These are phyloP conservation scores for Caerostris darwini DNA, from an alignment of 1,140 invertebrate genomes.

Conservation along the genomic window DNA sequence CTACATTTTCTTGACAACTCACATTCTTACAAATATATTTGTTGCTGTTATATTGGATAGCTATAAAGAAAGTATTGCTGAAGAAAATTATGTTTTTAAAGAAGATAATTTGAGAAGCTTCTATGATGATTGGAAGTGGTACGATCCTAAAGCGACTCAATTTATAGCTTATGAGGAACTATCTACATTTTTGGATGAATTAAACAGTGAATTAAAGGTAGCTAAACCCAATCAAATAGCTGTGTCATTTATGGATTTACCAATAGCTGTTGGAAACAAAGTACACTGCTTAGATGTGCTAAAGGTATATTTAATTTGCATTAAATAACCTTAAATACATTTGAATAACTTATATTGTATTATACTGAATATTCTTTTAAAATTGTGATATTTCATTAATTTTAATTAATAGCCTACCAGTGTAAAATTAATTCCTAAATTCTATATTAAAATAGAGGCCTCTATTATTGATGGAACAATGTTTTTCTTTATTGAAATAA, in stretches of 20 bases:
- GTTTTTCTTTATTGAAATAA: no score
- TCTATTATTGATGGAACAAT: no score
- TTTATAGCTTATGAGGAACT: conserved; percentile 96
- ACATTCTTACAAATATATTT: conserved; percentile 99
- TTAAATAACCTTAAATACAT: neutral
- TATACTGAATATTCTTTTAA: neutral
- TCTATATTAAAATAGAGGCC: no score
- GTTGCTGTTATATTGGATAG: conserved; percentile 99
- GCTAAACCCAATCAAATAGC: conserved; percentile 99
- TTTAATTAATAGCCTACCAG: neutral
- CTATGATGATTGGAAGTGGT: conserved; percentile 99
- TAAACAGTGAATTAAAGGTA: conserved; percentile 95
- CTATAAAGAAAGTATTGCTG: conserved; percentile 98
- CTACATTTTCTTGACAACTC: conserved; percentile 98
- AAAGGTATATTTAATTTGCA: conserved; percentile 35
- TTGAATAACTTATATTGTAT: neutral
- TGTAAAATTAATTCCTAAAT: no score
- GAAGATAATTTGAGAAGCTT: conserved; percentile 99
- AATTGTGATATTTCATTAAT: neutral
- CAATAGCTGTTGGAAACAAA: conserved; percentile 97
- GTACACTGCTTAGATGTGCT: conserved; percentile 98
- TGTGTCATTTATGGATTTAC: conserved; percentile 98
- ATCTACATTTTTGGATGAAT: conserved; percentile 95
- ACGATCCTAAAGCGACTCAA: conserved; percentile 98
- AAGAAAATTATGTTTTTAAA: conserved; percentile 98